Evolutionary conservation across 2,797 vertebrate genomes (phyloP).

Genomic region (Rhyacichthys aspro): DNA sequence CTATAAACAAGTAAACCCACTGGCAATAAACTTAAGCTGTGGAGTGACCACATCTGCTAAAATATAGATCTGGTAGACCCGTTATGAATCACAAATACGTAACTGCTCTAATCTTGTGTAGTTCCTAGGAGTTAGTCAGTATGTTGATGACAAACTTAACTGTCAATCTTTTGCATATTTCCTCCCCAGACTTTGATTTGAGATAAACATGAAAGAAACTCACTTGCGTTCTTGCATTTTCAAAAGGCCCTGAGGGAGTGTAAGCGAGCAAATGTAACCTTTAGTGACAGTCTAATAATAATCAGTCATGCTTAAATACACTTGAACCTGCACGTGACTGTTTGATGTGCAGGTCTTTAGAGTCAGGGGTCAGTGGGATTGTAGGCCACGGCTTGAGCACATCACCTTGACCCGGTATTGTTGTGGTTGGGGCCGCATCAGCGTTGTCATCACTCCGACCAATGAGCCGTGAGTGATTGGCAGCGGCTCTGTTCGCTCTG

Average conservation of each 20-base stretch:
- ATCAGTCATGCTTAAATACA: slow-evolving; percentile 23
- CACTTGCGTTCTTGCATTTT: slow-evolving; percentile 9
- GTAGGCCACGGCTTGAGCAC: slow-evolving; percentile 46
- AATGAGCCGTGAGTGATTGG: slow-evolving; percentile 49
- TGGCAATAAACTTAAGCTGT: no score
- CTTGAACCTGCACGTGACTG: slow-evolving; percentile 12
- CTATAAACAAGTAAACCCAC: no score
- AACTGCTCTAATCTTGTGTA: not conserved
- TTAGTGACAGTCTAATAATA: slow-evolving; percentile 7
- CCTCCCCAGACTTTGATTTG: not conserved
- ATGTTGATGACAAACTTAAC: slow-evolving; percentile 1
- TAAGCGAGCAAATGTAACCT: not conserved
- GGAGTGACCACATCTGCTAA: no score
- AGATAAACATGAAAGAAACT: slow-evolving; percentile 7
- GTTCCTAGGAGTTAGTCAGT: not conserved
- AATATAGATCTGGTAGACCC: no score
- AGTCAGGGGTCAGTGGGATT: slow-evolving; percentile 19
- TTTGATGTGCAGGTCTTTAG: slow-evolving; percentile 25
- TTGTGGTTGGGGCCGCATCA: slow-evolving; percentile 34
- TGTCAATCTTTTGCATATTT: slow-evolving; percentile 8
- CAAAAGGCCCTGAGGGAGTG: not conserved
- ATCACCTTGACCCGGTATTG: slow-evolving; percentile 62
- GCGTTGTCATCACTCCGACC: slow-evolving; percentile 43
- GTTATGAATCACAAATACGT: not conserved
- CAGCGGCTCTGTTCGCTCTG: slow-evolving; percentile 33